phyloP scores from a whole-genome alignment of 2,888 invertebrate genomes.

The Chrysodeixis includens region DNA sequence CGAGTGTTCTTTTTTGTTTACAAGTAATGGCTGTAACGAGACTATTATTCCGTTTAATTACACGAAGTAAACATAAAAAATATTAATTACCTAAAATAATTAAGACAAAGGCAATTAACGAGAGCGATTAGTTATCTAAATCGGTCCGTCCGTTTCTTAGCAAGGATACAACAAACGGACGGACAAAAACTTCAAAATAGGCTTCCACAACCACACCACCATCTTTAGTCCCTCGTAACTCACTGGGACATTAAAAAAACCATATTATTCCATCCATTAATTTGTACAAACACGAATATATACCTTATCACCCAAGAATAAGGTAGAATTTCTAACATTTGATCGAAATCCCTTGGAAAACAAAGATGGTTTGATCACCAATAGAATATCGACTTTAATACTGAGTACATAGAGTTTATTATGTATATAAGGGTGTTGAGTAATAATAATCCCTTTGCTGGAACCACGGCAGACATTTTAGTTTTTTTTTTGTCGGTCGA shows the following conservation, averaged over 20 bases:
- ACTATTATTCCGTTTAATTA: neutral
- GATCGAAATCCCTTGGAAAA: conserved; percentile 34
- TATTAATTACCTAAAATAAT: conserved; percentile 7
- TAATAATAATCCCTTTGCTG: conserved; percentile 60
- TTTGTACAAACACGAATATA: neutral
- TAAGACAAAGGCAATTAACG: conserved; percentile 28
- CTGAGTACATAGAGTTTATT: conserved; percentile 53
- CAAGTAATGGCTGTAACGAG: no score
- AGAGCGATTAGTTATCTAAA: conserved; percentile 23
- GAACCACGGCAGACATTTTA: conserved; percentile 78
- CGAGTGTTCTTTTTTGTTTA: neutral
- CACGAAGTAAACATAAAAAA: neutral
- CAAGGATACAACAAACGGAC: conserved; percentile 36
- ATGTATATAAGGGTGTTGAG: conserved; percentile 42
- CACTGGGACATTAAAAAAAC: conserved; percentile 50
- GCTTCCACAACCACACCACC: conserved; percentile 52
- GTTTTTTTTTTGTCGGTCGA: conserved; percentile 70
- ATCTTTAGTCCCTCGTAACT: conserved; percentile 64
- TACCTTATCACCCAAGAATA: neutral
- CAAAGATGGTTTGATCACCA: conserved; percentile 52
- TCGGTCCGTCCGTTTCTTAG: conserved; percentile 40
- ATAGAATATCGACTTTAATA: conserved; percentile 60
- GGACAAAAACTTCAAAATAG: conserved; percentile 49
- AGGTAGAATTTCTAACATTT: conserved; percentile 16
- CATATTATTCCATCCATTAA: conserved; percentile 38